Base-by-base conservation (phyloP, 2,797 vertebrate species). In the Nyctalus aviator region DNA sequence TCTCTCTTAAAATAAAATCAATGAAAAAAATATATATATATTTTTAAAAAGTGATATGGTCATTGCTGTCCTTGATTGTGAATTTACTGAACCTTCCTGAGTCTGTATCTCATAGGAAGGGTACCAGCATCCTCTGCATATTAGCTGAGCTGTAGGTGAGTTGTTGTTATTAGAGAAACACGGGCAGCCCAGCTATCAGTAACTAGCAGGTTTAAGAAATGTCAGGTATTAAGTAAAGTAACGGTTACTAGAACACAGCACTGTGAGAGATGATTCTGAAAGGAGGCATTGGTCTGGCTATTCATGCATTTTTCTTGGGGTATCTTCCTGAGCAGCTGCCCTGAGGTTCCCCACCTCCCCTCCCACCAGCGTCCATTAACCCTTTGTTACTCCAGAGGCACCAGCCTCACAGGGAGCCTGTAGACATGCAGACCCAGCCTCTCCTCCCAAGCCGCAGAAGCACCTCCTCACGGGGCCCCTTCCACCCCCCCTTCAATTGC, bases 231-330 rank as follows among this genome's bases (percentile, higher is more conserved):
- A 44, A 84, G 78, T 66, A 66, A 64, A 59, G 57, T 59, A 59
- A 59, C 25, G 57, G 25, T 59, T 59, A 14, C 25, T 27, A 13
- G 57, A 59, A 59, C 57, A 30, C 25, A 59, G 57, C 25, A 14
- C 25, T 59, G 25, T 14, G 25, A 41, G 41, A 32, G 37, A 23
- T 2, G 41, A 18, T 6, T 48, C 46, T 48, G 46, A 57, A 87
- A 20, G 6, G 20, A 10, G 62, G n/a, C 25, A 1, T 46, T 0
- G 0, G 6, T 13, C n/a, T 41, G 37, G 44, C n/a, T 32, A 4
- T 55, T 37, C 3, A 1, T 4, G 20, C 8, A 15, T 82, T 62
- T 71, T 71, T 75, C 57, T 84, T 6, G 5, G n/a, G 25, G 25
- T 35, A 27, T 55, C 18, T 4, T 62, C 55, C 72, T 72, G 27